A percentile compares a stretch with the other conserved stretches of the same genome.
These are phyloP conservation scores for Psilopsiagon aurifrons DNA, from an alignment of 2,113 vertebrate species.

Conservation along the genomic window DNA sequence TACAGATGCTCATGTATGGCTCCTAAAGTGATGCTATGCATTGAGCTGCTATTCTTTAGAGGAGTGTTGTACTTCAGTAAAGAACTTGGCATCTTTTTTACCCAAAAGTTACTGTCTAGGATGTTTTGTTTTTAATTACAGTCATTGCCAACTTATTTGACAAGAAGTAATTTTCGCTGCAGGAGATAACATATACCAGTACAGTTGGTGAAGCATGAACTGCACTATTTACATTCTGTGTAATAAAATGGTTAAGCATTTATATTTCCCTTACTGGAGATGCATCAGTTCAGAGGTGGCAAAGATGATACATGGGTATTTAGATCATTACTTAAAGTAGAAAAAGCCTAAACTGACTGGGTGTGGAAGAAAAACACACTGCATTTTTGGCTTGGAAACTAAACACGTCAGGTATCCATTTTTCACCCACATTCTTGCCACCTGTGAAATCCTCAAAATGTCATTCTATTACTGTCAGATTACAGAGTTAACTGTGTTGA, in stretches of 20 bases:
- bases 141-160: neutral
- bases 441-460: conserved; percentile 3
- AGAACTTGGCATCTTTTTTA: neutral
- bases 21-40: neutral
- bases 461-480: neutral
- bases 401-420: neutral
- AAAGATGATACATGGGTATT: neutral
- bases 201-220: neutral
- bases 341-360: neutral
- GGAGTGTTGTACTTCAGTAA: neutral
- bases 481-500: neutral
- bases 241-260: neutral
- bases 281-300: neutral
- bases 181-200: neutral
- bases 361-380: neutral
- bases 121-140: neutral
- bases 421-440: conserved; percentile 19
- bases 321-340: neutral
- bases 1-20: neutral
- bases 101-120: neutral
- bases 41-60: neutral
- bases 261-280: neutral
- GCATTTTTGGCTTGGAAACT: neutral
- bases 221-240: neutral
- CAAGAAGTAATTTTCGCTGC: neutral